A percentile compares a stretch with the other conserved stretches of the same genome.
phyloP scores from a whole-genome alignment of 2,797 vertebrate genomes.

The Masticophis lateralis region DNA sequence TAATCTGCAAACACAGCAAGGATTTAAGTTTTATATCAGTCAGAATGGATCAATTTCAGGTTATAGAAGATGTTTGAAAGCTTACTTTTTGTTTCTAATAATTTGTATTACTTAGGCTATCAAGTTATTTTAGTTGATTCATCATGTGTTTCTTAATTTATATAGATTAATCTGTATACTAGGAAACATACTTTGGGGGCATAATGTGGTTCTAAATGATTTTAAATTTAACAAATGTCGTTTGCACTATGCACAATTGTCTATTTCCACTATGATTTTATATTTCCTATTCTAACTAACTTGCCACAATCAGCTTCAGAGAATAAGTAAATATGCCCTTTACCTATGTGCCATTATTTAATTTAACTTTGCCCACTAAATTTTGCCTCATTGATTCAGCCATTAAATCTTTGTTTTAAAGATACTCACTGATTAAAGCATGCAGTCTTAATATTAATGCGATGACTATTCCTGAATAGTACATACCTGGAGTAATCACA shows the following conservation, averaged over 20 bases:
- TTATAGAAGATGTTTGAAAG: neutral
- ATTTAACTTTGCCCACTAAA: neutral
- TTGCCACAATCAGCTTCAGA: neutral
- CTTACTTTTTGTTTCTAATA: neutral
- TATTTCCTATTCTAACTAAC: neutral
- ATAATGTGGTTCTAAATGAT: neutral
- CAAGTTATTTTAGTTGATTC: neutral
- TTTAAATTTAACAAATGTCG: neutral
- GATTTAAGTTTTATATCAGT: neutral
- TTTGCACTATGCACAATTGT: neutral
- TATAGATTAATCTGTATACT: neutral
- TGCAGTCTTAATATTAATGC: neutral
- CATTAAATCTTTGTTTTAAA: neutral
- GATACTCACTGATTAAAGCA: neutral
- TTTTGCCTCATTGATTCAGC: neutral
- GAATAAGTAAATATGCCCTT: neutral
- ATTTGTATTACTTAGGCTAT: neutral
- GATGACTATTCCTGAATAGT: neutral
- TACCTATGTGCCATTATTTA: neutral
- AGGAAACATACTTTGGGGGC: neutral
- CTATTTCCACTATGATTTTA: neutral
- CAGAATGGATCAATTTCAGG: neutral
- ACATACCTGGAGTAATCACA: slow-evolving; percentile 87
- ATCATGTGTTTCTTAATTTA: neutral
- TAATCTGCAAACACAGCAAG: neutral